Conservation (phyloP, 2,888 invertebrate genomes). For the Dryocosmus kuriphilus region DNA sequence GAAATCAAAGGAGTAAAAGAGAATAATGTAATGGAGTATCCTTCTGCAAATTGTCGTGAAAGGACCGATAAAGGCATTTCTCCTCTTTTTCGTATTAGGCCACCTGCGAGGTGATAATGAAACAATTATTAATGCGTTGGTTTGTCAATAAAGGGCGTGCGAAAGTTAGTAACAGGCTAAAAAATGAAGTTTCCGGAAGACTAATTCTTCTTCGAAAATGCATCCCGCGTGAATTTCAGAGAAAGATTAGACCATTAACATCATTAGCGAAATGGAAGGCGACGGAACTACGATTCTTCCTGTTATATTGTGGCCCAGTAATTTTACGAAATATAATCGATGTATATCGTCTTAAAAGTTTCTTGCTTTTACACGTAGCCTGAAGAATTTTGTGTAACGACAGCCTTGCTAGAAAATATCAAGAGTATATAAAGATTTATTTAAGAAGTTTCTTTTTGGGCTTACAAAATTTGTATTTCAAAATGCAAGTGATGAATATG, state of each 20-base stretch:
- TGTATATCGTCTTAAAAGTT: not conserved
- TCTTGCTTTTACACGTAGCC: not conserved
- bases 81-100: not conserved
- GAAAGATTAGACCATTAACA: not conserved
- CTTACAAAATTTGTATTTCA: not conserved
- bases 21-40: too few relatives aligned
- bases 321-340: too few relatives aligned
- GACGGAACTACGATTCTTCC: too few relatives aligned
- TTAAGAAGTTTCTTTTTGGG: not conserved
- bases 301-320: too few relatives aligned
- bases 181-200: not conserved
- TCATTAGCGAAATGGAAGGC: too few relatives aligned
- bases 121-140: not conserved
- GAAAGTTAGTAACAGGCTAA: not conserved
- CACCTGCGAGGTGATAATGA: too few relatives aligned
- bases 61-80: not conserved
- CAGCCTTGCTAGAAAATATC: not conserved
- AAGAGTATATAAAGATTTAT: not conserved
- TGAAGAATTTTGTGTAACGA: not conserved
- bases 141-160: not conserved
- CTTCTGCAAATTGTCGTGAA: too few relatives aligned
- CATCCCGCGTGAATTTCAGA: constrained; percentile 3
- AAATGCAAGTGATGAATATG: not conserved
- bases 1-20: too few relatives aligned
- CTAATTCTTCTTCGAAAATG: not conserved